A percentile compares a stretch with the other conserved stretches of the same genome.
These are phyloP conservation scores for Gymnocheta viridis DNA, from an alignment of 2,888 invertebrate genomes.

Conservation along the genomic window DNA sequence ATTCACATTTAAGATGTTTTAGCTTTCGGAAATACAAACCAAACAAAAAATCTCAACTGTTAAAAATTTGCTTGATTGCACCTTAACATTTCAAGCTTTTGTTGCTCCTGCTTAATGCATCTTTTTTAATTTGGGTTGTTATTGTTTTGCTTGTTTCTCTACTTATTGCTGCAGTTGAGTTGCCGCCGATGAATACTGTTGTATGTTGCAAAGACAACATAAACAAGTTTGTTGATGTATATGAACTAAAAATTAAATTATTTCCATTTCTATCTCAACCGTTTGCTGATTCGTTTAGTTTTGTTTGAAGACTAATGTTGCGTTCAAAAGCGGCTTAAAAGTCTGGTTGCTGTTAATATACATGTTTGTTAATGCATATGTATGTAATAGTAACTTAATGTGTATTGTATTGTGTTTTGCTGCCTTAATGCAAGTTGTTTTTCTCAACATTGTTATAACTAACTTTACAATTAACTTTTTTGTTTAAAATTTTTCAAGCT, in stretches of 20 bases:
- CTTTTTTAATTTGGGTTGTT: conserved; percentile 28
- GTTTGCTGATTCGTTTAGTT: conserved; percentile 26
- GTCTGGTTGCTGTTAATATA: conserved; percentile 45
- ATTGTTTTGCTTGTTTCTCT: neutral
- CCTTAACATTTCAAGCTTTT: conserved; percentile 59
- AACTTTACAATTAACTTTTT: neutral
- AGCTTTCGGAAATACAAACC: conserved; percentile 2
- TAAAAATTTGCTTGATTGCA: conserved; percentile 56
- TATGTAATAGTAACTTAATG: neutral
- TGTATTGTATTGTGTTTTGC: conserved; percentile 10
- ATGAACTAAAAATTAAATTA: conserved; percentile 38
- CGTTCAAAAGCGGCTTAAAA: conserved; percentile 47
- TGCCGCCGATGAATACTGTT: conserved; percentile 36
- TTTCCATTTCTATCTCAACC: neutral
- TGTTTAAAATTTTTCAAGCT: neutral
- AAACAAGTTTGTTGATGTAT: conserved; percentile 44
- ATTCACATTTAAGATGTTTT: conserved; percentile 24
- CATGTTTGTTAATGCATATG: neutral
- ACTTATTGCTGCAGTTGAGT: conserved; percentile 1
- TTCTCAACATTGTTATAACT: conserved; percentile 10
- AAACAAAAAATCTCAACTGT: conserved; percentile 30
- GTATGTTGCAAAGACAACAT: conserved; percentile 22
- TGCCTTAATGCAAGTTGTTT: conserved; percentile 6
- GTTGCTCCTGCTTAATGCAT: conserved; percentile 50
- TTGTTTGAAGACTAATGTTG: conserved; percentile 53